Conservation (phyloP, 2,797 vertebrate genomes). For the Manis pentadactyla region DNA sequence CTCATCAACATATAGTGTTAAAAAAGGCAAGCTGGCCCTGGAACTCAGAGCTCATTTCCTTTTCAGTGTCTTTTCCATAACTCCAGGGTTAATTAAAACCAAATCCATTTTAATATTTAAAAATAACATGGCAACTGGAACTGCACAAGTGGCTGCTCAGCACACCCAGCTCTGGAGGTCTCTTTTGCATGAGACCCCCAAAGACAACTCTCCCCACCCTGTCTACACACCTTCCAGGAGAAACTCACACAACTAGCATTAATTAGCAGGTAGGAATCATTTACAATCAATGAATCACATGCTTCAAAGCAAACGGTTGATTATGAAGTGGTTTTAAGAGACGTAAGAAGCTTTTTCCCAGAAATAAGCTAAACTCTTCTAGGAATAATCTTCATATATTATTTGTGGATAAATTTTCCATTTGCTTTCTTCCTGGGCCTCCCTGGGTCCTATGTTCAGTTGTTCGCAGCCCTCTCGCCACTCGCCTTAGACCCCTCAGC, state of each 20-base stretch:
- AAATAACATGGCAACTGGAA: slow-evolving; percentile 13
- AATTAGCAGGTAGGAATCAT: slow-evolving; percentile 63
- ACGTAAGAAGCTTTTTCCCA: slow-evolving; percentile 52
- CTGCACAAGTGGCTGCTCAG: background rate
- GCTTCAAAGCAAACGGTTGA: slow-evolving; percentile 62
- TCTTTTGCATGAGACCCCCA: background rate
- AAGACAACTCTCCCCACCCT: background rate
- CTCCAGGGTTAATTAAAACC: background rate
- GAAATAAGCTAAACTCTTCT: slow-evolving; percentile 70
- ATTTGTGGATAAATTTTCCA: slow-evolving; percentile 53
- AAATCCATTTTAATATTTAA: background rate
- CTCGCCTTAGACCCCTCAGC: background rate
- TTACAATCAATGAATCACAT: slow-evolving; percentile 61
- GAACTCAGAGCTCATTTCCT: background rate
- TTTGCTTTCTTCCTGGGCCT: background rate
- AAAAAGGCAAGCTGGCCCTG: background rate
- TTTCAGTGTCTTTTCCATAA: background rate
- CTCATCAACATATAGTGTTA: background rate
- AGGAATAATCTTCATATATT: slow-evolving; percentile 60
- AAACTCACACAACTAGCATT: slow-evolving; percentile 39
- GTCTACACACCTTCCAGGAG: background rate
- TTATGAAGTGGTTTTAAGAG: slow-evolving; percentile 70
- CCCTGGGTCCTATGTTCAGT: background rate
- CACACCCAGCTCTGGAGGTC: background rate
- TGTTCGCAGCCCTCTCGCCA: background rate